Base-by-base conservation (phyloP, 1,140 invertebrate species). In the Rhizoglyphus robini region DNA sequence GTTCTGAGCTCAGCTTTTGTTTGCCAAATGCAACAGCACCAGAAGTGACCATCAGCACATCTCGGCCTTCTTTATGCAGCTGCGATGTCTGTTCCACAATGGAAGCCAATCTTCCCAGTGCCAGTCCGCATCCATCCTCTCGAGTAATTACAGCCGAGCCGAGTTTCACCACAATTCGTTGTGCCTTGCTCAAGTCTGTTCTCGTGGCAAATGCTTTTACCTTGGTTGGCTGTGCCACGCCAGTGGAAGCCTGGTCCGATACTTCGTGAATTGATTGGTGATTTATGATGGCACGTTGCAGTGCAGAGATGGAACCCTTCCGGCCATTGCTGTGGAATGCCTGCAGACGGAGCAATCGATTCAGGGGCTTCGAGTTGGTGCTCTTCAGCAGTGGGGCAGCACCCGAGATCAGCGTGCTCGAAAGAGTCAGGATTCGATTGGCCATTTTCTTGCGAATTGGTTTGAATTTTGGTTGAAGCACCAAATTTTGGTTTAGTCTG, bases 11-110 rank as follows among this genome's bases (percentile, higher is more conserved):
- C n/a, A 99, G 78, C 77, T 96, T 97, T 77, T 99, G 95, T 77
- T 96, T 92, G 31, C 96, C 96, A 74, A 98, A 99, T 15, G 96
- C 96, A 0, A 99, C 94, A 3, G 96, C 94, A 15, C 96, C 96
- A 73, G 92, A 96, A 1, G 94, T 97, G 0, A 99, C 95, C 86
- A 99, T 92, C 58, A 99, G 85, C 74, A 95, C 88, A 76, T 99
- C 90, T 66, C 75, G 74, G 4, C 95, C 95, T 75, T 91, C 88
- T 73, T 90, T 88, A 73, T 99, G 94, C 66, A 96, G 87, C 77
- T 97, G 90, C 36, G 95, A 92, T 75, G 88, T 86, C 81, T 97
- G 93, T 79, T 97, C 93, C 23, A 97, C 90, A 73, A 96, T 95
- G 8, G 91, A 97, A 0, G 96, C 95, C 23, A 99, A 79, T 70